phyloP scores from a whole-genome alignment of 1,140 invertebrate species.

The Chrysoperla carnea region DNA sequence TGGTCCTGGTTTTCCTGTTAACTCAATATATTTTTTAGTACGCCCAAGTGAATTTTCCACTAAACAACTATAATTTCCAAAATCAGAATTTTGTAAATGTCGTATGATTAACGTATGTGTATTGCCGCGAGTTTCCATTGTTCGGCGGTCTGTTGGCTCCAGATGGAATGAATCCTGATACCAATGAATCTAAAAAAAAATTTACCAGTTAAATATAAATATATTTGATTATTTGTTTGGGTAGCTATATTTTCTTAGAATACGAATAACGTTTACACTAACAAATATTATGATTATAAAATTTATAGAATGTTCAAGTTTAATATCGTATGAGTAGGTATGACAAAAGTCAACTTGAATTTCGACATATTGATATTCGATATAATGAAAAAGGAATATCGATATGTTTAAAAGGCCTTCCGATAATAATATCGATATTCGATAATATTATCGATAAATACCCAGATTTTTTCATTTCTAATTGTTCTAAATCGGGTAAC shows the following conservation, averaged over 20 bases:
- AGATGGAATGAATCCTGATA: slow-evolving; percentile 35
- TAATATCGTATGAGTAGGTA: too few species aligned
- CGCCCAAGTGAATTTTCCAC: slow-evolving; percentile 50
- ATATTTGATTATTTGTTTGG: slow-evolving; percentile 25
- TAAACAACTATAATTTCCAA: slow-evolving; percentile 44
- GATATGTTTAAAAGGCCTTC: too few species aligned
- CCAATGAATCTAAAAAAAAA: slow-evolving; percentile 29
- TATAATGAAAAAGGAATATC: too few species aligned
- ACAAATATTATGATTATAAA: background rate
- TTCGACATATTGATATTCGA: too few species aligned
- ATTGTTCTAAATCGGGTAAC: too few species aligned
- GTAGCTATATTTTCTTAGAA: slow-evolving; percentile 23
- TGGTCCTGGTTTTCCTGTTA: slow-evolving; percentile 45
- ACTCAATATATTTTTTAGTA: slow-evolving; percentile 43
- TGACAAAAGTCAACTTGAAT: too few species aligned
- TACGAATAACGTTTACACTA: slow-evolving; percentile 27
- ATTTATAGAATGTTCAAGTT: too few species aligned
- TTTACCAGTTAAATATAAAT: too few species aligned
- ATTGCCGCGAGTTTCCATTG: slow-evolving; percentile 31
- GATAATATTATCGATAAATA: too few species aligned
- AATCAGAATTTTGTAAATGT: slow-evolving; percentile 34
- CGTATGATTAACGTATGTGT: slow-evolving; percentile 32
- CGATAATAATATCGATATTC: too few species aligned
- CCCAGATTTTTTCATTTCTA: too few species aligned
- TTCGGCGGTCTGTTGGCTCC: slow-evolving; percentile 31